Percentiles rank a stretch among this genome's conserved stretches.
Evolutionary conservation across 2,113 vertebrate genomes (phyloP).

Genomic region (western clawed frog (Xenopus tropicalis)): UCB_Xtro_10.0 CM004451.2:82105001-82105500

Average conservation of each 20-base stretch:
- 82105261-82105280: conserved; percentile 57
- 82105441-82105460: conserved; percentile 77
- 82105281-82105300: conserved; percentile 74
- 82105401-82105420: conserved; percentile 75
- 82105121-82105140: conserved; percentile 63
- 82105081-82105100: conserved; percentile 88
- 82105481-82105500: conserved; percentile 85
- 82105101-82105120: conserved; percentile 84
- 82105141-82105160: conserved; percentile 75
- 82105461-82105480: conserved; percentile 78
- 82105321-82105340: conserved; percentile 88
- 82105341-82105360: conserved; percentile 85
- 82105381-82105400: conserved; percentile 64
- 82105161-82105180: conserved; percentile 89
- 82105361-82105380: conserved; percentile 58
- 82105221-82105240: conserved; percentile 71
- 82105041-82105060: conserved; percentile 75
- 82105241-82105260: conserved; percentile 66
- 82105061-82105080: conserved; percentile 72
- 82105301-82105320: conserved; percentile 76
- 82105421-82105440: conserved; percentile 66
- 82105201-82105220: conserved; percentile 86
- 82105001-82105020: conserved; percentile 85
- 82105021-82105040: conserved; percentile 89
- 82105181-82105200: conserved; percentile 95